Evolutionary conservation across 2,888 invertebrate species (phyloP).

Genomic region (Phyto melanocephala): DNA sequence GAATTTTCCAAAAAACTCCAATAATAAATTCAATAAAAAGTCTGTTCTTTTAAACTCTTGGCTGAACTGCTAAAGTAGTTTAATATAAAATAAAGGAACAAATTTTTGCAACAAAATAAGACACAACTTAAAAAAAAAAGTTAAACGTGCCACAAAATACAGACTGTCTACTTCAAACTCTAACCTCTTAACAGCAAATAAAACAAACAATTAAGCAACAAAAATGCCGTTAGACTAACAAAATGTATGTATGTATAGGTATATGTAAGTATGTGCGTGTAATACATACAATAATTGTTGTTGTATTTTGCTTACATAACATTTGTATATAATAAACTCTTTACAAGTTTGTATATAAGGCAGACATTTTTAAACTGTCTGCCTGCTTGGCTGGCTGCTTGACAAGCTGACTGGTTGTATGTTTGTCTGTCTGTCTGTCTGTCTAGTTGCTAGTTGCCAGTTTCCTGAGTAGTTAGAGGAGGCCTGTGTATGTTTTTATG

Average conservation of each 20-base stretch:
- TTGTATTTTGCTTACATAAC: neutral
- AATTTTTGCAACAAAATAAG: neutral
- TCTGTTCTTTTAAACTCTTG: no score
- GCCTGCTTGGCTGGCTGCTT: constrained; percentile 11
- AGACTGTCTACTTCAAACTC: neutral
- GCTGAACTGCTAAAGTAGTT: no score
- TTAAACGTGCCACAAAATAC: constrained; percentile 21
- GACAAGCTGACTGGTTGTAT: neutral
- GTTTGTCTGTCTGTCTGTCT: neutral
- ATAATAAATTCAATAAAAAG: no score
- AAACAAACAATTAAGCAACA: neutral
- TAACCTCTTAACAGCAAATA: neutral
- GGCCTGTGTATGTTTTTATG: neutral
- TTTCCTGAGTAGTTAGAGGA: constrained; percentile 25
- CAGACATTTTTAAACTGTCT: constrained; percentile 31
- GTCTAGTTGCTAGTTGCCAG: constrained; percentile 18
- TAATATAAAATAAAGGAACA: neutral
- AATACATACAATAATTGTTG: neutral
- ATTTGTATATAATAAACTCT: constrained; percentile 6
- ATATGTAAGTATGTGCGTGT: neutral
- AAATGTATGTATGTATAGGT: neutral
- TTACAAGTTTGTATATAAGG: constrained; percentile 4
- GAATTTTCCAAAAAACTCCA: no score
- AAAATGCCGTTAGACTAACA: constrained; percentile 7
- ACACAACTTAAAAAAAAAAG: constrained; percentile 2